These are phyloP conservation scores for Antigone vipio DNA, from an alignment of 2,113 vertebrate species.

Conservation along the genomic window DNA sequence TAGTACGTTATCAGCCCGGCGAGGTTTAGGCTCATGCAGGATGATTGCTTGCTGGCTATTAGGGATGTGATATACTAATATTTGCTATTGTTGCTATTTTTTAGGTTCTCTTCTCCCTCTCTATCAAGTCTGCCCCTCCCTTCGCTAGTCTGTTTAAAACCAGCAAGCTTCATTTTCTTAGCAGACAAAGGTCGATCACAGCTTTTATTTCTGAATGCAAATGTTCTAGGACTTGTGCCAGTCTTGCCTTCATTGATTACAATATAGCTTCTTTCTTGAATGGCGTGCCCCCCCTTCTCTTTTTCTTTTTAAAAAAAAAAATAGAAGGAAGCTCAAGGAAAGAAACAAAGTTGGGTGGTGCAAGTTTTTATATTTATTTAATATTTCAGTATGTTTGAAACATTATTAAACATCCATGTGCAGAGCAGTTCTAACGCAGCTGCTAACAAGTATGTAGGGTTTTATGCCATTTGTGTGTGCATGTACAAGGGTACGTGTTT, in stretches of 20 bases:
- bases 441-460: background rate
- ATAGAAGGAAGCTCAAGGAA: background rate
- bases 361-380: conserved; percentile 34
- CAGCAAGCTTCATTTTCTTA: conserved; percentile 59
- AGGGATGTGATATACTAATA: conserved; percentile 2
- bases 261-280: conserved; percentile 46
- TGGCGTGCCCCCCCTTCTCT: background rate
- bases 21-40: background rate
- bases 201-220: conserved; percentile 70
- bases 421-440: background rate
- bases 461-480: background rate
- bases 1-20: background rate
- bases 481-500: background rate
- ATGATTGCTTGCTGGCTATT: background rate
- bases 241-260: conserved; percentile 59
- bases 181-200: conserved; percentile 59
- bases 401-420: background rate
- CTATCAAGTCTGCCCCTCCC: conserved; percentile 36
- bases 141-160: conserved; percentile 41
- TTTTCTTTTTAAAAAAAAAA: background rate
- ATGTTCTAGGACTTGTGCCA: conserved; percentile 65
- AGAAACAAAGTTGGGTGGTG: conserved; percentile 20
- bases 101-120: background rate
- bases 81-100: conserved; percentile 34
- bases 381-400: background rate